phyloP scores from a whole-genome alignment of 2,113 vertebrate genomes.

The Calyptomena viridis region DNA sequence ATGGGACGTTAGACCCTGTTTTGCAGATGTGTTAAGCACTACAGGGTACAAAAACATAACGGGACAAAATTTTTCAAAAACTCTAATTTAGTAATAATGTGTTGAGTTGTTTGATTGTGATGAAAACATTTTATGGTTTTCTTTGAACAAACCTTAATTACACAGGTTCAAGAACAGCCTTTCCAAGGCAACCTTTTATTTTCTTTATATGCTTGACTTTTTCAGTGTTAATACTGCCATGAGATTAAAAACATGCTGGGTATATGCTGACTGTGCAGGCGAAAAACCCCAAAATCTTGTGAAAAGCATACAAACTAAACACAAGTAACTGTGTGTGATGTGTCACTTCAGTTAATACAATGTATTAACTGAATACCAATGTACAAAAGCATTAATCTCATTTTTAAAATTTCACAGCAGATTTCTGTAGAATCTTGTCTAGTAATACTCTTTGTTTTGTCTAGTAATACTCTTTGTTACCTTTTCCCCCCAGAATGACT shows the following conservation, averaged over 20 bases:
- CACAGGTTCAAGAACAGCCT: neutral
- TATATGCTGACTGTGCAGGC: neutral
- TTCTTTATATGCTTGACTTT: neutral
- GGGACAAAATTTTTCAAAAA: neutral
- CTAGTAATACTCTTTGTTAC: neutral
- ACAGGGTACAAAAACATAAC: neutral
- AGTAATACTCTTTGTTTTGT: neutral
- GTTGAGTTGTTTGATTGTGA: neutral
- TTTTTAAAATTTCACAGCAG: neutral
- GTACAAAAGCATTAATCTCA: neutral
- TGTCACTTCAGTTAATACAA: neutral
- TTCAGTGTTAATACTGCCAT: neutral
- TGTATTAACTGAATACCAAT: too few species aligned
- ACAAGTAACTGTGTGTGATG: neutral
- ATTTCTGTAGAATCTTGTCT: neutral
- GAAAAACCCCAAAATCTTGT: fast-evolving
- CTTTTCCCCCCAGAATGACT: neutral
- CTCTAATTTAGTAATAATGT: neutral
- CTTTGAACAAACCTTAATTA: neutral
- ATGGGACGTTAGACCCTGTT: neutral
- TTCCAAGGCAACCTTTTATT: neutral
- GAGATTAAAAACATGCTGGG: neutral
- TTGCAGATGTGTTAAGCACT: neutral
- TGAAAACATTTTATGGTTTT: neutral
- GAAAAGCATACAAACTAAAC: neutral